These are phyloP conservation scores for Asarcornis scutulata DNA, from an alignment of 2,113 vertebrate species.

Conservation along the genomic window DNA sequence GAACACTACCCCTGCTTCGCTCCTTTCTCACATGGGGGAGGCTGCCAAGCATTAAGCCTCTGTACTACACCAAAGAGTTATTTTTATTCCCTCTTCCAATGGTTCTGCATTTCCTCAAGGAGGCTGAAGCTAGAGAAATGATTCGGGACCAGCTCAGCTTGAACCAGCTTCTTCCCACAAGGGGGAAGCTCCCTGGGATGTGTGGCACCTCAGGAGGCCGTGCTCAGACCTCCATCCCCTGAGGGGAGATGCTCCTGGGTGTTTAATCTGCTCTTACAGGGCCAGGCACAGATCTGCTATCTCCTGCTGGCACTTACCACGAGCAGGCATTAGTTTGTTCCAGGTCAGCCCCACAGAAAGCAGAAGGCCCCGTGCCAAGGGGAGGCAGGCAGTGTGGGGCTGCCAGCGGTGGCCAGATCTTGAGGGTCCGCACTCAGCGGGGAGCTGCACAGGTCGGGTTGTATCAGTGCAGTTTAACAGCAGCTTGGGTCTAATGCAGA, in stretches of 20 bases:
- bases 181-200: neutral
- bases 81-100: slow-evolving; percentile 5
- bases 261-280: neutral
- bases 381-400: too few species aligned
- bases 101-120: slow-evolving; percentile 48
- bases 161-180: slow-evolving; percentile 4
- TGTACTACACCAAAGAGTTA: slow-evolving; percentile 10
- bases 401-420: too few species aligned
- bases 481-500: too few species aligned
- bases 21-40: neutral
- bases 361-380: too few species aligned
- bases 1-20: neutral
- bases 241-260: neutral
- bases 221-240: neutral
- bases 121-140: slow-evolving; percentile 33
- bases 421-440: too few species aligned
- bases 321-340: neutral
- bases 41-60: neutral
- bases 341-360: too few species aligned
- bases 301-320: neutral
- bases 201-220: neutral
- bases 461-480: too few species aligned
- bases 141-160: neutral
- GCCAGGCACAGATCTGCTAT: neutral
- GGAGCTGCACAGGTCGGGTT: too few species aligned